These are phyloP conservation scores for Riparia riparia DNA, from an alignment of 2,113 vertebrate genomes.

Conservation along the genomic window DNA sequence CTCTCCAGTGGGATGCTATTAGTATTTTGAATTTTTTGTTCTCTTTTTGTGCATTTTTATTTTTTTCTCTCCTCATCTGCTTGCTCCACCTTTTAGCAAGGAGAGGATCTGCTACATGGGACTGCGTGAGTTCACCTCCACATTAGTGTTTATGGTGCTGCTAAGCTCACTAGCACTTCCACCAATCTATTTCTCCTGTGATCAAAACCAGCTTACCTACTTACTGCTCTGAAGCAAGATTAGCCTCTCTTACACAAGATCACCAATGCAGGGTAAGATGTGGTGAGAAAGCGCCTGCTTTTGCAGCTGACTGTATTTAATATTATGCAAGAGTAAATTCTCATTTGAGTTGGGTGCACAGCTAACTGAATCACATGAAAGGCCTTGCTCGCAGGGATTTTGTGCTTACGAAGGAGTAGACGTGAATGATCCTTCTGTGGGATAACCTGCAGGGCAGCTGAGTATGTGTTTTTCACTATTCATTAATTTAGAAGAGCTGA, in stretches of 20 bases:
- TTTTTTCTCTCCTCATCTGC: neutral
- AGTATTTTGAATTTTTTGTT: neutral
- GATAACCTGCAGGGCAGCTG: conserved; percentile 7
- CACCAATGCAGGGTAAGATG: neutral
- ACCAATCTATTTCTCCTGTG: neutral
- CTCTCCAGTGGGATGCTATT: neutral
- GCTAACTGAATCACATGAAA: conserved; percentile 34
- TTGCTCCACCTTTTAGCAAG: neutral
- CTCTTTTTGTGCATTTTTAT: neutral
- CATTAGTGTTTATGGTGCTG: rapidly evolving
- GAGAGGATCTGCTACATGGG: neutral
- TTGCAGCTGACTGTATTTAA: conserved; percentile 17
- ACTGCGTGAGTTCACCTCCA: neutral
- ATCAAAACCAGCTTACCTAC: neutral
- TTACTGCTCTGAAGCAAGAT: neutral
- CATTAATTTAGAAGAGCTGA: neutral
- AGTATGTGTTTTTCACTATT: neutral
- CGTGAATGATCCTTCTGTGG: neutral
- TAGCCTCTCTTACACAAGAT: neutral
- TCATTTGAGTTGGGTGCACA: neutral
- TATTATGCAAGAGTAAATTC: conserved; percentile 48
- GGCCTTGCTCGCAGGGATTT: conserved; percentile 51
- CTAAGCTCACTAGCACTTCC: neutral
- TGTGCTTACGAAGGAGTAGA: neutral
- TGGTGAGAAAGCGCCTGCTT: neutral